Base-by-base conservation (phyloP, 2,113 vertebrate genomes). In the Rhinoptilus africanus region DNA sequence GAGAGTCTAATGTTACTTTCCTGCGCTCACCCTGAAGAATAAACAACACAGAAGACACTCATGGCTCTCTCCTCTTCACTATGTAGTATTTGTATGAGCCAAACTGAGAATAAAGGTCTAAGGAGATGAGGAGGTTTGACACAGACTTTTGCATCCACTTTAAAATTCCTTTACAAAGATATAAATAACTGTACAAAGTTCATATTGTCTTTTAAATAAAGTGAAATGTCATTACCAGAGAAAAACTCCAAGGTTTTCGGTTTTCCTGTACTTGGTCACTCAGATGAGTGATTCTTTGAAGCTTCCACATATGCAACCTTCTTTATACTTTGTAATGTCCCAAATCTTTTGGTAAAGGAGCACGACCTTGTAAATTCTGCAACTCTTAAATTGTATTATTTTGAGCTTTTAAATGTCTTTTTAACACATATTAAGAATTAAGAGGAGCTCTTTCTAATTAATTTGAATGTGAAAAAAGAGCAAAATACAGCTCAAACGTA, bases 1-100 rank as follows among this genome's bases (percentile, higher is more conserved):
- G 56, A 26, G 27, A 66, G 9, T 20, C 27, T 51, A 32, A 47
- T 22, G 26, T 43, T 35, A 35, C 12, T 34, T 35, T 51, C 39
- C 43, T 64, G 35, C 1, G 1, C 7, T 71, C 24, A 43, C 34
- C 6, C 26, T 51, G 47, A 76, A 62, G 32, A 81, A n/a, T 18
- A 62, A 73, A 59, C 26, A 23, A 51, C 13, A 47, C 0, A 51
- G 10, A 50, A 68, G 47, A 54, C 27, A 45, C 34, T 72, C 14
- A 13, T 7, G 34, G 53, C 6, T 20, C 39, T 50, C 32, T 59
- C 39, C 28, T 35, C 22, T 35, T 48, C 0, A 0, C 71, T 48
- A 76, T 1, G 0, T 39, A 64, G 57, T 14, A 30, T 8, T 62
- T 1, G 0, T 26, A 60, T 2, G 1, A 87, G 8, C 8, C 59